Percentiles rank a stretch among this genome's conserved stretches.
Evolutionary conservation across 2,797 vertebrate genomes (phyloP).

Genomic region (Diglossa cyanea): DNA sequence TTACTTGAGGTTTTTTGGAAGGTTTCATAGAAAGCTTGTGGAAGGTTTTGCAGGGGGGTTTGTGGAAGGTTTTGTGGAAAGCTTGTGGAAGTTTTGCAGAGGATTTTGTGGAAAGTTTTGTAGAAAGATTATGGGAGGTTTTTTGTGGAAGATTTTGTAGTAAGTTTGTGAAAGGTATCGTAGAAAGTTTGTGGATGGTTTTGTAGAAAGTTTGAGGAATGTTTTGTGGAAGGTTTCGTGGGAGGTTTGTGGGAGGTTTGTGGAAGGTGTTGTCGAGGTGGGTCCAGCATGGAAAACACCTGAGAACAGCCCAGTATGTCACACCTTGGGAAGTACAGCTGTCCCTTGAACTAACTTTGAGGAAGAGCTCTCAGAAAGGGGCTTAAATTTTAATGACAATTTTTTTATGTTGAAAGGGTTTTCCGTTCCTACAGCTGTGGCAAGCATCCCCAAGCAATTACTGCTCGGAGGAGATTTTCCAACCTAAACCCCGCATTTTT

Average conservation of each 20-base stretch:
- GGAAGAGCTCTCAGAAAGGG: not conserved
- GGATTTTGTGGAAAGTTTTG: not conserved
- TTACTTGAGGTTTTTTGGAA: not conserved
- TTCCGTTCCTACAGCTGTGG: rapidly evolving
- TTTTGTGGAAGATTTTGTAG: not conserved
- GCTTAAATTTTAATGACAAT: rapidly evolving
- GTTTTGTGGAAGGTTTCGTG: rapidly evolving
- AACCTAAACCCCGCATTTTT: rapidly evolving
- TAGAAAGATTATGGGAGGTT: not conserved
- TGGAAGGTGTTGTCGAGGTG: rapidly evolving
- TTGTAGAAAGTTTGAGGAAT: not conserved
- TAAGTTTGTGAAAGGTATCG: rapidly evolving
- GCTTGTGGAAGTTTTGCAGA: not conserved
- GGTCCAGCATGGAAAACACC: not conserved
- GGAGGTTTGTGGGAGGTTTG: not conserved
- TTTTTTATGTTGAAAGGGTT: not conserved
- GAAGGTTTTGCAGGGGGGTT: rapidly evolving
- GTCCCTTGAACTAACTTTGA: rapidly evolving
- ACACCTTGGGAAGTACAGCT: rapidly evolving
- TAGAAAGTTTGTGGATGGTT: not conserved
- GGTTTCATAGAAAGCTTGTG: not conserved
- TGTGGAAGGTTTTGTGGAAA: not conserved
- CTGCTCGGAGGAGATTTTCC: not conserved
- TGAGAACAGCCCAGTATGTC: rapidly evolving
- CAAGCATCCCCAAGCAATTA: rapidly evolving